phyloP scores from a whole-genome alignment of 2,113 vertebrate species.

The Pardalotus punctatus region DNA sequence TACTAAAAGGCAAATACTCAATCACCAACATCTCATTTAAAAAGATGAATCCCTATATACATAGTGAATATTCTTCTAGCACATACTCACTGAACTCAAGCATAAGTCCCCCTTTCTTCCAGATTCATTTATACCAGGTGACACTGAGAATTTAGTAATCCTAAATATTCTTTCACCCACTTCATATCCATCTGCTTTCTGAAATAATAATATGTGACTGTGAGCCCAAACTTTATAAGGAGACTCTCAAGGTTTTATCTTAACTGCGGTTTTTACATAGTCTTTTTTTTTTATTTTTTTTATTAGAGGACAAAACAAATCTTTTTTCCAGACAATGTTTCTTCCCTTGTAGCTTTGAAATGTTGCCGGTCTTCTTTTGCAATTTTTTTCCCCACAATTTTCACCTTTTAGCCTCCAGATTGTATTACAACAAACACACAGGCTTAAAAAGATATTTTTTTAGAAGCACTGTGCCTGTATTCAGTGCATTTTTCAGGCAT shows the following conservation, averaged over 20 bases:
- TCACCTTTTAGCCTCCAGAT: background rate
- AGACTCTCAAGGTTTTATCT: background rate
- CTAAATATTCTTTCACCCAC: background rate
- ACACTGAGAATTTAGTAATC: background rate
- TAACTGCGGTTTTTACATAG: background rate
- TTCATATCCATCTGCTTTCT: background rate
- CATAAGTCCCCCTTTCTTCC: background rate
- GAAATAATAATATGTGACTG: background rate
- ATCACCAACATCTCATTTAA: slow-evolving; percentile 48
- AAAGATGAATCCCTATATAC: background rate
- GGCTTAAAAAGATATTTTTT: background rate
- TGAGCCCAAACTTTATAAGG: background rate
- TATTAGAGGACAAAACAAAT: background rate
- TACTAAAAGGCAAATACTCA: slow-evolving; percentile 66
- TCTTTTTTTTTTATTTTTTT: background rate
- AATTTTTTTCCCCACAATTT: background rate
- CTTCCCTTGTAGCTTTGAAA: background rate
- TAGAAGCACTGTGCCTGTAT: background rate
- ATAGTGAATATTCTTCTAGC: background rate
- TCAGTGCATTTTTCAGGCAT: background rate
- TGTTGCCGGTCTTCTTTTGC: background rate
- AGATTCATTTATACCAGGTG: background rate
- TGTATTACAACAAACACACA: background rate
- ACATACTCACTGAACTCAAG: background rate
- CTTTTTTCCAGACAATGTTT: background rate